Evolutionary conservation across 2,888 invertebrate species (phyloP), one percentile per base, ranked within the genome.

Genomic region (Caradrina kadenii): DNA sequence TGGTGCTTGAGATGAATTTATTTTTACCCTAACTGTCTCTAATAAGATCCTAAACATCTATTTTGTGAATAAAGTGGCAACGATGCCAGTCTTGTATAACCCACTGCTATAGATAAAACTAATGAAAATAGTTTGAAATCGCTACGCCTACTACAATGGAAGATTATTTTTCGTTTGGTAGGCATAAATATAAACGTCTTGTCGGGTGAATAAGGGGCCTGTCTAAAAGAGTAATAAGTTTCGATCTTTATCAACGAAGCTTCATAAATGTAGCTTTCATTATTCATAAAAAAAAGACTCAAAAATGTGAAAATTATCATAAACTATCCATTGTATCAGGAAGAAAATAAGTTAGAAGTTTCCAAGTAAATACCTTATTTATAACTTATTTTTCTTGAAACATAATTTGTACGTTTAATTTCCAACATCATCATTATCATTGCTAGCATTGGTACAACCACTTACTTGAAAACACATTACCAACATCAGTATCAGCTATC

Each of bases 111-210:
- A 21, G 48, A 53, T 17, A 42, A 58, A 72, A 53, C 69, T 69
- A 48, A 76, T 59, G 45, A 58, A 48, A 53, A 75, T 58, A 53
- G 50, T 67, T 74, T 53, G 49, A 22, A 52, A 42, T 74, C 17
- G 42, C 31, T 35, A 26, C 42, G 26, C 7, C 39, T 31, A 52
- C 22, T 13, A 21, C 49, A 39, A 39, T 39, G 13, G 2, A 19
- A 42, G 22, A 49, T 39, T 49, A 35, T 67, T 56, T 66, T 67
- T 26, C 52, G 22, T 52, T 35, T 45, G 13, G n/a, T n/a, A n/a
- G n/a, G 22, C 19, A 56, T 52, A 55, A 55, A 67, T 7, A 31
- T 19, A 55, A 66, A 35, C 11, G 39, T 39, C 19, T 45, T 19
- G 21, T 49, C 10, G 11, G 11, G 21, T 26, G 17, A 45, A 73